Base-by-base conservation (phyloP, 2,113 vertebrate species). In the Gallinago jamesoni region DNA sequence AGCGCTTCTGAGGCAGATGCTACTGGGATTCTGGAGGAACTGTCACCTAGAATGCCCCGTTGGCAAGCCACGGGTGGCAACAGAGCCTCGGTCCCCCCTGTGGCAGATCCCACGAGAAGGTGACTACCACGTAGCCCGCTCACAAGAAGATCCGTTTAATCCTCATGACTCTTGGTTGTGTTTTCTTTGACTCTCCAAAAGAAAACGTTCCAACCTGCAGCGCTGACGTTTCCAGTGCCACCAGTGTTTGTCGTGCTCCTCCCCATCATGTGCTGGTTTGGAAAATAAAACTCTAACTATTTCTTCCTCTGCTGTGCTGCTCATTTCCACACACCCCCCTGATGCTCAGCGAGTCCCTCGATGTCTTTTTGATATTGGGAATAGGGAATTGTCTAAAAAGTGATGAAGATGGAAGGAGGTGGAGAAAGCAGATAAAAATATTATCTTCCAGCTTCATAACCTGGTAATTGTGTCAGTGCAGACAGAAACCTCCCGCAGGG, bases 321-420 rank as follows among this genome's bases (percentile, higher is more conserved):
- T 77, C 15, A 33, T 39, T 64, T 8, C 57, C 8, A 12, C 13
- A 7, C 45, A 7, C 24, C 1, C 1, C 14, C 5, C 60, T 2
- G 1, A 11, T 15, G 33, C 31, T 63, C 48, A 10, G 8, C 73
- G 64, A 47, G 7, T 69, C 66, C 84, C 41, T 70, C 10, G 3
- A 6, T 69, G 70, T 28, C 37, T n/a, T 66, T 76, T 69, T 33
- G 12, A n/a, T 48, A 48, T 11, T 48, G 47, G 47, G 47, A 48
- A 22, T 20, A 77, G 7, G 17, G 25, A 56, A 22, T 52, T 89
- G 21, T 81, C 43, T 77, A 27, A 72, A 87, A 84, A 59, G 47
- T 76, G 79, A 39, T 48, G 23, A 70, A 81, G 31, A 35, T 59
- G 64, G 27, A 84, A 16, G 30, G 63, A 87, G 16, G 30, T 77